Evolutionary conservation across 2,888 invertebrate genomes (phyloP).

Genomic region (Lymantria monacha): DNA sequence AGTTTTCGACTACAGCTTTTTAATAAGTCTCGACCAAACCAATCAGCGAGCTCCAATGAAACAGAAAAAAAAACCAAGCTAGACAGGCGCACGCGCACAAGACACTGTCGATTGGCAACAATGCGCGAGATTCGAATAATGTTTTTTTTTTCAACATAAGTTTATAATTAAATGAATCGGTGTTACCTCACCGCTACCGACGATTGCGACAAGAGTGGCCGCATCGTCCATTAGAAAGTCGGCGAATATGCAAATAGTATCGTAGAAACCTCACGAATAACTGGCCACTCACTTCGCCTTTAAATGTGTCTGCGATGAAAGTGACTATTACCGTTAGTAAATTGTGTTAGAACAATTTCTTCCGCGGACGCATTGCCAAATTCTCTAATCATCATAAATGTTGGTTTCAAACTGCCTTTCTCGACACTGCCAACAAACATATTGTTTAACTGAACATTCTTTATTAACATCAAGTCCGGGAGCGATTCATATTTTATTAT

Average conservation of each 20-base stretch:
- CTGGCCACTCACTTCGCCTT: constrained; percentile 80
- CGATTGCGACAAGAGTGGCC: constrained; percentile 79
- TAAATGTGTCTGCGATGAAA: constrained; percentile 80
- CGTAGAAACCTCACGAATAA: constrained; percentile 82
- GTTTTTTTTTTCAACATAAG: constrained; percentile 60
- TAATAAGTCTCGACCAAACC: constrained; percentile 48
- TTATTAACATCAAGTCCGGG: constrained; percentile 59
- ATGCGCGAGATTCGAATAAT: constrained; percentile 62
- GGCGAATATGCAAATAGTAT: constrained; percentile 82
- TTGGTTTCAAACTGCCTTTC: constrained; percentile 32
- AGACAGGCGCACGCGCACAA: constrained; percentile 42
- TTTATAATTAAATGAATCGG: constrained; percentile 76
- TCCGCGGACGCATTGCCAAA: constrained; percentile 57
- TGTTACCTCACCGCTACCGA: constrained; percentile 76
- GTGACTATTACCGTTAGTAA: constrained; percentile 78
- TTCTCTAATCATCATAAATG: constrained; percentile 35
- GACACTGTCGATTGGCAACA: constrained; percentile 58
- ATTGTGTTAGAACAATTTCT: constrained; percentile 74
- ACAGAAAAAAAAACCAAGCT: constrained; percentile 58
- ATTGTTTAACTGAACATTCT: constrained; percentile 53
- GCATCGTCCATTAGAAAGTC: constrained; percentile 82
- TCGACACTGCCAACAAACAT: constrained; percentile 41
- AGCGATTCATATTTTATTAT: constrained; percentile 52
- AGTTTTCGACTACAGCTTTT: constrained; percentile 57
- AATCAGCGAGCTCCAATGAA: constrained; percentile 47